phyloP scores from a whole-genome alignment of 2,888 invertebrate species.

The Capitulum mitella region DNA sequence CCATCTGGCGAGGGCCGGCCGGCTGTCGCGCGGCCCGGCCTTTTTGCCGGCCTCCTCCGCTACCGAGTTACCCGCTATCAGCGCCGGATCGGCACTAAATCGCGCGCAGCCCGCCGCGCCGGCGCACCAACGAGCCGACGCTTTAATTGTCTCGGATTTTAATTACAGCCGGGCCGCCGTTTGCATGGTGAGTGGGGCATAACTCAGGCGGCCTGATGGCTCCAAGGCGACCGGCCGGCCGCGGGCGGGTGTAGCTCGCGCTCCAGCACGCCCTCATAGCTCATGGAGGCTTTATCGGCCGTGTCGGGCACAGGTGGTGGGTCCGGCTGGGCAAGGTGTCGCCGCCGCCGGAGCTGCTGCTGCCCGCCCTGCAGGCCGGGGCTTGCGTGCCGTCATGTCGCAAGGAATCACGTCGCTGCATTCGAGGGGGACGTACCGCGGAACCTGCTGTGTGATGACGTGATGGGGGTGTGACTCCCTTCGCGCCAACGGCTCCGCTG shows the following conservation, averaged over 20 bases:
- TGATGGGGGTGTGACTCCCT: too few species aligned
- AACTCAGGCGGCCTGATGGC: neutral
- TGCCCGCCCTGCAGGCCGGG: neutral
- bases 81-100: slow-evolving; percentile 1
- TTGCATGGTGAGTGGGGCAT: slow-evolving; percentile 1
- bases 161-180: neutral
- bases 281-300: too few species aligned
- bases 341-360: neutral
- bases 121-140: neutral
- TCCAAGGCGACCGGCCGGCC: neutral
- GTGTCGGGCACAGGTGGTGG: neutral
- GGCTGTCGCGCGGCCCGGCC: neutral
- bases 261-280: slow-evolving; percentile 2
- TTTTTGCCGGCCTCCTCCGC: neutral
- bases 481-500: too few species aligned
- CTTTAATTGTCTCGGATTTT: slow-evolving; percentile 6
- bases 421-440: too few species aligned
- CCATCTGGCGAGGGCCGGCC: neutral
- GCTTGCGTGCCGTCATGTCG: too few species aligned
- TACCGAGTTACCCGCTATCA: slow-evolving; percentile 14
- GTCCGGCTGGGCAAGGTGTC: neutral
- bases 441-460: too few species aligned
- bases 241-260: too few species aligned
- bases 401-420: too few species aligned
- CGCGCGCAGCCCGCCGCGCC: neutral